Conservation (phyloP, 64 coral and sea anemone species). For the Porites australiensis region DNA sequence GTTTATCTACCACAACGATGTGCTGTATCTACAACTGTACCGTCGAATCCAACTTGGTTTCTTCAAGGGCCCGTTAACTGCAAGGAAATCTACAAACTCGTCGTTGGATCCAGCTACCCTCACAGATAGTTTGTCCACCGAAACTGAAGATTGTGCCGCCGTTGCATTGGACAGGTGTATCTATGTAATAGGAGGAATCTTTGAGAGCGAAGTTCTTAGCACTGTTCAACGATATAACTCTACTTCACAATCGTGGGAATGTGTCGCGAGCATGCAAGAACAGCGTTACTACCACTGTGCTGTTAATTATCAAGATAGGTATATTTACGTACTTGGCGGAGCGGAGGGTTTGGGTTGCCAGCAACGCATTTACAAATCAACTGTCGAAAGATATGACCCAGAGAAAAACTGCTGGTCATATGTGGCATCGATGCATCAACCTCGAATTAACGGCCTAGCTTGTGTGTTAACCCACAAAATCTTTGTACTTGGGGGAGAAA, state of each 20-base stretch:
- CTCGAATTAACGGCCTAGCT: slow-evolving; percentile 21
- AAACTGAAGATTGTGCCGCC: slow-evolving; percentile 31
- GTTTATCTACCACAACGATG: slow-evolving; percentile 2
- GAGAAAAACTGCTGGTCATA: slow-evolving; percentile 26
- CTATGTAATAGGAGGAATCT: slow-evolving; percentile 43
- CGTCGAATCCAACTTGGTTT: slow-evolving; percentile 22
- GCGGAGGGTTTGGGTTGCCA: background rate
- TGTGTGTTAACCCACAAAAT: slow-evolving; percentile 32
- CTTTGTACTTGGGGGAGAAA: slow-evolving; percentile 45
- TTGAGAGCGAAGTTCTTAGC: background rate
- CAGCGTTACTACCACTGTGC: slow-evolving; percentile 14
- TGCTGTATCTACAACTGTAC: slow-evolving; percentile 25
- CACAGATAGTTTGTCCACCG: slow-evolving; percentile 3
- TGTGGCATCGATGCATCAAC: slow-evolving; percentile 38
- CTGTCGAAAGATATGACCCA: slow-evolving; percentile 32
- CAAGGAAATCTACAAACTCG: background rate
- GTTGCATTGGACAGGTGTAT: slow-evolving; percentile 9
- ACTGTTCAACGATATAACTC: slow-evolving; percentile 23
- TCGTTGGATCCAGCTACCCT: background rate
- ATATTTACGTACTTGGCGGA: slow-evolving; percentile 30
- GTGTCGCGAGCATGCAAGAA: slow-evolving; percentile 13
- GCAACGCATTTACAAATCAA: slow-evolving; percentile 5
- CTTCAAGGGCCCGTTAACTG: slow-evolving; percentile 17
- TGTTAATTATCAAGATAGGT: slow-evolving; percentile 33
- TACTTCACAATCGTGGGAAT: slow-evolving; percentile 11